Base-by-base conservation (phyloP, 2,888 invertebrate species). In the Tupiocoris notatus region DNA sequence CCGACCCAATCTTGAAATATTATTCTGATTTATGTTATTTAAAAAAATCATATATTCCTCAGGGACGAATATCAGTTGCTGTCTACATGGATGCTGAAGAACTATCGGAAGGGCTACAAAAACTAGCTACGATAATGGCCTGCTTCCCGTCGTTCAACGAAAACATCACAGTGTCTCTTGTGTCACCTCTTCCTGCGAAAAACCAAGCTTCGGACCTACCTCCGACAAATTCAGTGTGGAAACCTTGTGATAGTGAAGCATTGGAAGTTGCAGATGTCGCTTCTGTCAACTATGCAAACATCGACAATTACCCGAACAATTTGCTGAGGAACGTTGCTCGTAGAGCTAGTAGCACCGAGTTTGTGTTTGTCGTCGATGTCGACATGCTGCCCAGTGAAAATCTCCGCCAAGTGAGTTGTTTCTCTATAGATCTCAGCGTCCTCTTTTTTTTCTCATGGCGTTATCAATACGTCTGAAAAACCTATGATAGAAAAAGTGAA, bases 281-380 rank as follows among this genome's bases (percentile, higher is more conserved):
- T 3, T 68, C 76, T 22, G 78, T 79, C 58, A 80, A 80, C 73
- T 81, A 79, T 68, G 77, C 79, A 12, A 62, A 58, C 16, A 79
- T 64, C 23, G 70, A 74, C 21, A 73, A 68, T 25, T 87, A 86
- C 80, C 88, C 88, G 12, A 85, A 85, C 80, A 88, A 88, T 81
- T 81, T 87, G 20, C 81, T 88, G 67, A 81, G 88, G 24, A 88
- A 88, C 81, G 84, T 86, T 20, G 88, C 85, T n/a, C 81, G 86
- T 6, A 82, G 83, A 77, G 83, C 84, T 78, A 81, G 84, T 1
- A 79, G 80, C n/a, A 84, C 86, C 1, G 84, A 84, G 24, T 86
- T 85, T 80, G 82, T 86, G 39, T 82, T 88, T 56, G 84, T 86
- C 22, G 81, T 85, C 56, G 87, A 88, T 80, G 84, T 87, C 65